phyloP scores from a whole-genome alignment of 2,797 vertebrate genomes.

The Streptopelia turtur region DNA sequence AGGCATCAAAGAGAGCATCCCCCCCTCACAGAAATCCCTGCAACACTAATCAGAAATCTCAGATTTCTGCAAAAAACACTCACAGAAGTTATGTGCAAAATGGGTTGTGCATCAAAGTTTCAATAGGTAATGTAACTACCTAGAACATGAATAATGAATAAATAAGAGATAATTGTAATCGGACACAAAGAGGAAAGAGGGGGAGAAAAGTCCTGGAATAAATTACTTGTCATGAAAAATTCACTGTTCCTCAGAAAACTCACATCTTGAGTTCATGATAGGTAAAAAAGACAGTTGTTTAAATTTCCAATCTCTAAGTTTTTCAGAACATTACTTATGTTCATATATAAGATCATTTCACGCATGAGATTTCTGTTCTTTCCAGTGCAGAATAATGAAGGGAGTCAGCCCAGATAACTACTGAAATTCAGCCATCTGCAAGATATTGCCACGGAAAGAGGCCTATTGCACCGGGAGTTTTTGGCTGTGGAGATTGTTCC shows the following conservation, averaged over 20 bases:
- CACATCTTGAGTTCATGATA: background rate
- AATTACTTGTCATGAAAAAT: background rate
- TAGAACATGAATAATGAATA: background rate
- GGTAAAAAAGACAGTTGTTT: background rate
- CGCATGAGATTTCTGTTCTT: background rate
- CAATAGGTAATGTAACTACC: background rate
- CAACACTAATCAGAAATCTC: background rate
- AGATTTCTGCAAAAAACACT: background rate
- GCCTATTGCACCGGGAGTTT: background rate
- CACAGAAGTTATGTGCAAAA: background rate
- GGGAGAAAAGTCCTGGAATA: background rate
- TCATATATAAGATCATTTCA: background rate
- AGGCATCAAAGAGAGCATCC: background rate
- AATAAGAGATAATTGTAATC: background rate
- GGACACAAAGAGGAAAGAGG: background rate
- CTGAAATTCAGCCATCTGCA: slow-evolving; percentile 28
- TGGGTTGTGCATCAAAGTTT: background rate
- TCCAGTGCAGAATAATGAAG: background rate
- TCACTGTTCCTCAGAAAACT: background rate
- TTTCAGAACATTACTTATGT: background rate
- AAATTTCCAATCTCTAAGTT: background rate
- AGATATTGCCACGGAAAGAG: background rate
- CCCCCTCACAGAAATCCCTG: background rate
- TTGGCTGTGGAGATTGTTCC: background rate
- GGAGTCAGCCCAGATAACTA: background rate